phyloP scores from a whole-genome alignment of 2,888 invertebrate genomes.

The Cybosia mesomella region DNA sequence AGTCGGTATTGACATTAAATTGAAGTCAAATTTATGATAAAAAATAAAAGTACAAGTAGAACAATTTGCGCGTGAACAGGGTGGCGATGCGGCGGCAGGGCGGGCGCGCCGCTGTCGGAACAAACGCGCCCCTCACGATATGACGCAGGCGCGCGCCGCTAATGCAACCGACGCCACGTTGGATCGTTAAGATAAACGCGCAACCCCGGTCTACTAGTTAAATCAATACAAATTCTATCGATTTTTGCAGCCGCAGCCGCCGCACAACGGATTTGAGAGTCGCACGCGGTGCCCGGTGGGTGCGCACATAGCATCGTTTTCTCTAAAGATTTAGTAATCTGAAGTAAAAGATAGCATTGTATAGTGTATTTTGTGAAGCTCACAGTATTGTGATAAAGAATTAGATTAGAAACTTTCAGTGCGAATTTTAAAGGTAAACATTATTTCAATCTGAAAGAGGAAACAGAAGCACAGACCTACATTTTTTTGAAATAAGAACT shows the following conservation, averaged over 20 bases:
- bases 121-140: constrained; percentile 64
- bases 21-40: constrained; percentile 1
- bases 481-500: background rate
- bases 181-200: constrained; percentile 93
- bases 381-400: constrained; percentile 19
- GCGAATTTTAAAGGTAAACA: constrained; percentile 43
- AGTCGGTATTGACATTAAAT: background rate
- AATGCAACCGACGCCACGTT: constrained; percentile 66
- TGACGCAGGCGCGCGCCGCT: constrained; percentile 72
- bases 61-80: constrained; percentile 82
- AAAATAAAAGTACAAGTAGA: constrained; percentile 33
- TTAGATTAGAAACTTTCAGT: constrained; percentile 21
- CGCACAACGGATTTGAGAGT: constrained; percentile 82
- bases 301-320: constrained; percentile 70
- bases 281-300: constrained; percentile 86
- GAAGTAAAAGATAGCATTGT: constrained; percentile 15
- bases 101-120: constrained; percentile 58
- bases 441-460: background rate
- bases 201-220: constrained; percentile 89
- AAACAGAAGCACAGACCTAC: background rate
- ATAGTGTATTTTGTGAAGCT: constrained; percentile 30
- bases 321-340: constrained; percentile 28
- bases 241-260: constrained; percentile 90
- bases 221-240: constrained; percentile 92
- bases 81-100: constrained; percentile 67